Base-by-base conservation (phyloP, 2,797 vertebrate species). In the Meda fulgida region DNA sequence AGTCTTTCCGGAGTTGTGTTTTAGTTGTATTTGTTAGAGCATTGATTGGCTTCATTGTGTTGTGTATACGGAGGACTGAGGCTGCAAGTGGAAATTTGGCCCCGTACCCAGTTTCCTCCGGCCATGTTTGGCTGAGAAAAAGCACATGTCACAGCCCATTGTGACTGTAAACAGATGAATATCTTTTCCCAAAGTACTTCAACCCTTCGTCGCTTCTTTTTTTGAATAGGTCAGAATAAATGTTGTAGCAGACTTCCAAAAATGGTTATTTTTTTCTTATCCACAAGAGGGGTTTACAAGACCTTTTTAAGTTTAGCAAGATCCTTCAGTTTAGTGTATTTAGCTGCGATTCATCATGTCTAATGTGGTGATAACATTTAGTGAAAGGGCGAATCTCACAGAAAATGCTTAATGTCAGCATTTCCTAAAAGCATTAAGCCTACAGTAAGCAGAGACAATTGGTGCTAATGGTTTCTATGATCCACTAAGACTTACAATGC, bases 71-170 rank as follows among this genome's bases (percentile, higher is more conserved):
- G 80, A 90, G 88, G 83, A 85, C 80, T 66, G 84, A 60, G 81
- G 76, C 66, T 55, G 85, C 88, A 91, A 92, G 93, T 95, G 94
- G 94, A 95, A 96, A 95, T 94, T 94, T 95, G 94, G 94, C 94
- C 84, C 83, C 3, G 80, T 86, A 87, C 91, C 93, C 92, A 90
- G 89, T 94, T 94, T 94, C 92, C 91, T 85, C 89, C 89, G 88
- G 83, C 92, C 91, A 92, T 90, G 93, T 92, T 89, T 91, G 85
- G 81, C 88, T 87, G 89, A 82, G 90, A 75, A 18, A 90, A 83
- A 92, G 93, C 91, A 91, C 91, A 91, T 91, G 88, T 92, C 87
- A 88, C 90, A 90, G 91, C 88, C 90, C 88, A 89, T 92, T 94
- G 92, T 94, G 93, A 83, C 85, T 93, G 92, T 94, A 95, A 95